Percentiles rank a stretch among this genome's conserved stretches.
Evolutionary conservation across 1,140 invertebrate species (phyloP).

Genomic region (Diabrotica undecimpunctata): DNA sequence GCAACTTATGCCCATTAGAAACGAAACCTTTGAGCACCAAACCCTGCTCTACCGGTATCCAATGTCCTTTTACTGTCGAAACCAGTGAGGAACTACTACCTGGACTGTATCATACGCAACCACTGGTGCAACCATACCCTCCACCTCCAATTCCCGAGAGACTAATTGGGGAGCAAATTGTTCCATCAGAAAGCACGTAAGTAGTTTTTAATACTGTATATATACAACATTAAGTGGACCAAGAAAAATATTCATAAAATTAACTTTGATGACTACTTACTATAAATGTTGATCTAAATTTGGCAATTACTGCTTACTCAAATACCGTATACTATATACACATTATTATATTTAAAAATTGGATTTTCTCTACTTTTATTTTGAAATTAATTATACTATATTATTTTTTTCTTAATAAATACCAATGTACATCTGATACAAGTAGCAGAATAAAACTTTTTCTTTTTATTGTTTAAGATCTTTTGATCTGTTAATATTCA

Average conservation of each 20-base stretch:
- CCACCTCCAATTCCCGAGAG: constrained; percentile 60
- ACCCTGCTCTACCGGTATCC: constrained; percentile 64
- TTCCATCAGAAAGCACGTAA: constrained; percentile 74
- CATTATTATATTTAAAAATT: no score
- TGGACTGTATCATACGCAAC: constrained; percentile 59
- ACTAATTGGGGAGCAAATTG: constrained; percentile 63
- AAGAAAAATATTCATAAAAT: background rate
- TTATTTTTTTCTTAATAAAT: no score
- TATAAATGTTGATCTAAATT: no score
- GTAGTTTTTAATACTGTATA: constrained; percentile 34
- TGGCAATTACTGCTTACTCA: no score
- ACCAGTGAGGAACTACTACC: constrained; percentile 41
- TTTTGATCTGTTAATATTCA: no score
- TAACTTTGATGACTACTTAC: background rate
- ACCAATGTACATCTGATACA: no score
- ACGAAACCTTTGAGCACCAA: constrained; percentile 59
- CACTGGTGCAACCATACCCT: constrained; percentile 67
- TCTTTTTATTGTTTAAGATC: no score
- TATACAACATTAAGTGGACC: no score
- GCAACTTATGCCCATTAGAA: constrained; percentile 52
- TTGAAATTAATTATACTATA: no score
- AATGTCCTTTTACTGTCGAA: constrained; percentile 51
- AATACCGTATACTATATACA: no score
- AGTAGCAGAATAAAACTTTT: no score
- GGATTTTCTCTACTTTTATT: no score